Conservation (phyloP, 2,888 invertebrate species). For the Synanthedon formicaeformis region DNA sequence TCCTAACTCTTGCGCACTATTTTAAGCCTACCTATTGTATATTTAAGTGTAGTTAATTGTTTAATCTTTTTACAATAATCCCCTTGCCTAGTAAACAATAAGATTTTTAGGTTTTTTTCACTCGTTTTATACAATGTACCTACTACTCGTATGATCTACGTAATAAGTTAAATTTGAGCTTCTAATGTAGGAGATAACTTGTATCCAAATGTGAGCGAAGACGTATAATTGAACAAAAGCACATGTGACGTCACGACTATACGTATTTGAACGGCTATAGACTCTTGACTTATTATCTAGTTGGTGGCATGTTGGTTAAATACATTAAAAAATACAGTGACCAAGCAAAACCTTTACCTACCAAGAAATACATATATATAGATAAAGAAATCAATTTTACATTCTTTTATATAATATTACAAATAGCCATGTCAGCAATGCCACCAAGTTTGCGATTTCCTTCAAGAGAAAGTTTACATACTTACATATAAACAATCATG, state of each 20-base stretch:
- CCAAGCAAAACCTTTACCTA: too few species aligned
- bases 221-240: conserved; percentile 3
- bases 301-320: too few species aligned
- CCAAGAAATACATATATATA: too few species aligned
- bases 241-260: conserved; percentile 1
- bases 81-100: conserved; percentile 59
- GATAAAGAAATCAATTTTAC: too few species aligned
- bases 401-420: too few species aligned
- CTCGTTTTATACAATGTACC: conserved; percentile 69
- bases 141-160: conserved; percentile 53
- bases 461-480: conserved; percentile 12
- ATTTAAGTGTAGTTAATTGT: conserved; percentile 63
- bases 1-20: conserved; percentile 26
- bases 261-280: too few species aligned
- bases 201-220: too few species aligned
- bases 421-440: too few species aligned
- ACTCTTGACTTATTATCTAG: too few species aligned
- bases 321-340: too few species aligned
- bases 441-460: too few species aligned
- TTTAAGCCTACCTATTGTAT: conserved; percentile 43
- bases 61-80: conserved; percentile 58
- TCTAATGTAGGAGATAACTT: conserved; percentile 43
- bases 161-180: conserved; percentile 68
- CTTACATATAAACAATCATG: conserved; percentile 12
- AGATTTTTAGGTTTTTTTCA: conserved; percentile 65